These are phyloP conservation scores for Nebria salina DNA, from an alignment of 2,888 invertebrate genomes.

Conservation along the genomic window DNA sequence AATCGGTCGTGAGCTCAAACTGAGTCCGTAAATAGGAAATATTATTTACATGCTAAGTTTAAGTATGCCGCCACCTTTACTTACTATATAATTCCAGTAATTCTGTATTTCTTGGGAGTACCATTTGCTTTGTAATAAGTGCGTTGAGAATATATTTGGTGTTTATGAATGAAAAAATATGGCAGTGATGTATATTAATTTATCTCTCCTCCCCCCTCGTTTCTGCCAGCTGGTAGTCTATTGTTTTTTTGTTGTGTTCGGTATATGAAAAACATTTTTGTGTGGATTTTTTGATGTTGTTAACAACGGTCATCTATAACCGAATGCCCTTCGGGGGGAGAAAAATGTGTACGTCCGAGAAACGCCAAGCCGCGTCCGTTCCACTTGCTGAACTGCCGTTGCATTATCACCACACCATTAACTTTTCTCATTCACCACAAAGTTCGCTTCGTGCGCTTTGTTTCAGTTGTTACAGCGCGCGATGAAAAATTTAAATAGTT, in stretches of 20 bases:
- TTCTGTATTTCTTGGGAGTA: too few relatives aligned
- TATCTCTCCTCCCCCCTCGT: not conserved
- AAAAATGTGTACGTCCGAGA: conserved; percentile 44
- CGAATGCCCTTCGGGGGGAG: conserved; percentile 37
- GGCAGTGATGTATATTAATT: not conserved
- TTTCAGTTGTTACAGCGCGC: conserved; percentile 18
- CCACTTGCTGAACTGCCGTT: conserved; percentile 35
- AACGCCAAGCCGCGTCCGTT: conserved; percentile 36
- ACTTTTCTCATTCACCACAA: conserved; percentile 24
- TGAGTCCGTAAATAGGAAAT: too few relatives aligned
- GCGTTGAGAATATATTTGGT: too few relatives aligned
- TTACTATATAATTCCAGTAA: too few relatives aligned
- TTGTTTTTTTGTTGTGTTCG: not conserved
- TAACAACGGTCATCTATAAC: conserved; percentile 47
- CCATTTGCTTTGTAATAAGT: too few relatives aligned
- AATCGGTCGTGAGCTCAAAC: too few relatives aligned
- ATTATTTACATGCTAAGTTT: too few relatives aligned
- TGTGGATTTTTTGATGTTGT: conserved; percentile 45
- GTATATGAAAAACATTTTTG: conserved; percentile 24
- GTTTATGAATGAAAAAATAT: not conserved
- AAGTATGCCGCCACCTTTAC: too few relatives aligned
- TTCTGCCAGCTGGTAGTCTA: not conserved
- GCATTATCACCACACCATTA: conserved; percentile 45
- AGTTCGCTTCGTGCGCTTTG: not conserved
- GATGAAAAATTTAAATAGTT: conserved; percentile 42